Evolutionary conservation across 2,797 vertebrate species (phyloP), one percentile per base, ranked within the genome.

Genomic region (Cetoscarus ocellatus): DNA sequence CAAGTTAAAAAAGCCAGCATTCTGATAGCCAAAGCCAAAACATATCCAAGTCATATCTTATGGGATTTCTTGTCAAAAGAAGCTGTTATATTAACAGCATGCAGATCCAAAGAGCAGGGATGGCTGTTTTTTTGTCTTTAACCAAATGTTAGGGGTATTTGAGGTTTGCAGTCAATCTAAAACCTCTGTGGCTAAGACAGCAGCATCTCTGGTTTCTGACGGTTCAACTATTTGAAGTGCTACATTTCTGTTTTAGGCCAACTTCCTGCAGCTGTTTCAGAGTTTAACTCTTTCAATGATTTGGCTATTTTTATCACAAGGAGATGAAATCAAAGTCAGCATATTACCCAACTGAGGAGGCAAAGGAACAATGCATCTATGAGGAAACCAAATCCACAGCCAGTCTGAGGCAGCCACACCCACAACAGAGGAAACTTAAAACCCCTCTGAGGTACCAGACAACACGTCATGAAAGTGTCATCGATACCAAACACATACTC

Each of bases 361-460:
- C 44, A 61, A 66, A 44, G 43, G 73, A 85, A 86, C 73, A 83
- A 86, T 73, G 75, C 53, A n/a, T 80, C 74, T 50, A 74, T 56
- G 75, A 77, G 77, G 73, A 85, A 85, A 77, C 75, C 75, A 76
- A 78, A 64, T 75, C 79, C 77, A 52, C 45, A 51, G 42, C 19
- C 18, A 5, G 13, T 13, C 53, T 7, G 17, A 67, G 34, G 38
- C 40, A 57, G 40, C 58, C 27, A 55, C 67, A 60, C 48, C 40
- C 13, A 67, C 43, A 66, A 53, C 40, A 34, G 56, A 19, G 43
- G 74, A 74, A 66, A 62, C 12, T 3, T 10, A 63, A 64, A 9
- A 27, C 27, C 44, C 42, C 42, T 11, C 43, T 0, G 14, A 48
- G 14, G 17, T 34, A 60, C 38, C 36, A 10, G 10, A 53, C 40